These are phyloP conservation scores for Tinamus major DNA, from an alignment of 2,797 vertebrate genomes.

Conservation along the genomic window DNA sequence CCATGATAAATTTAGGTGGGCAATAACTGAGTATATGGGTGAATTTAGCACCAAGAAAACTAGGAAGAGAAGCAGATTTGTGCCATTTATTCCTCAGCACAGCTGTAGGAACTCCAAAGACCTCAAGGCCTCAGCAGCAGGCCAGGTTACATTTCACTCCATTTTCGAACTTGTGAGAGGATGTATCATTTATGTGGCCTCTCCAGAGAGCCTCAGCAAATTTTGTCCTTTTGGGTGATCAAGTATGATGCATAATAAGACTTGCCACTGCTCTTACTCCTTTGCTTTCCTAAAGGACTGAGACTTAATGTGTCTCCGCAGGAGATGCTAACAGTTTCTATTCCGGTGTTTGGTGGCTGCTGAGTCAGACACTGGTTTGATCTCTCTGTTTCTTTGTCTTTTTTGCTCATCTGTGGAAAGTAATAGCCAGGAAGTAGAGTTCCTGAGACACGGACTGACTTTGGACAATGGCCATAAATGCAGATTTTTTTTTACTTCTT, in stretches of 20 bases:
- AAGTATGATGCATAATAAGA: not conserved
- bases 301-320: not conserved
- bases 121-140: not conserved
- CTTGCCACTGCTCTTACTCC: rapidly evolving
- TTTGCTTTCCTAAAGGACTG: not conserved
- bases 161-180: not conserved
- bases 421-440: not conserved
- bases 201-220: not conserved
- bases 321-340: not conserved
- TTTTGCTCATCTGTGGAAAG: not conserved
- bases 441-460: not conserved
- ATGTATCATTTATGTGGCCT: not conserved
- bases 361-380: not conserved
- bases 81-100: not conserved
- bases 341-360: rapidly evolving
- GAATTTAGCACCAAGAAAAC: not conserved
- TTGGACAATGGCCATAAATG: not conserved
- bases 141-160: not conserved
- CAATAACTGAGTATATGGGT: not conserved
- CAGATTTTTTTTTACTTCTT: not conserved
- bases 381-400: not conserved
- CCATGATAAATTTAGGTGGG: not conserved
- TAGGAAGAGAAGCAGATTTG: not conserved
- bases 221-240: not conserved
- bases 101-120: not conserved